These are phyloP conservation scores for Rhysida immarginata DNA, from an alignment of 1,140 invertebrate genomes.

Conservation along the genomic window DNA sequence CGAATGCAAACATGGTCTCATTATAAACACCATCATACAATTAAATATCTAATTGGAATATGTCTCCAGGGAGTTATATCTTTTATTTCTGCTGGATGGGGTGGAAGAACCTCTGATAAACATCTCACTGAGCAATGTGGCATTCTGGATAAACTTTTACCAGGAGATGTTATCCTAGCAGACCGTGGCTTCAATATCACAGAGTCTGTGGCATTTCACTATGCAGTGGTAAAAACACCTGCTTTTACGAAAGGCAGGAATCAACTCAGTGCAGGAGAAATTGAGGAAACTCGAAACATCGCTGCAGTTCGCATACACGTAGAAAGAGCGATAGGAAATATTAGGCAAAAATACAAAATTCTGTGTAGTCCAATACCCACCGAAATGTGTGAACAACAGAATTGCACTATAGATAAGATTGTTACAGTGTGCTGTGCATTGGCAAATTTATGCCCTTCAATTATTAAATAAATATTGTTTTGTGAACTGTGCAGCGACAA, in stretches of 20 bases:
- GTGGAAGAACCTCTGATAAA: slow-evolving; percentile 20
- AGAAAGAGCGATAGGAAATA: slow-evolving; percentile 18
- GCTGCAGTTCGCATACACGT: slow-evolving; percentile 21
- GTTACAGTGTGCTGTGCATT: slow-evolving; percentile 3
- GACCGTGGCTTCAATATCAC: slow-evolving; percentile 20
- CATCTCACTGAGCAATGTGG: slow-evolving; percentile 21
- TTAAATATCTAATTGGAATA: slow-evolving; percentile 23
- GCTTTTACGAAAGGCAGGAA: slow-evolving; percentile 15
- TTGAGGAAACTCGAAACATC: slow-evolving; percentile 17
- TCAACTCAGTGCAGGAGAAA: slow-evolving; percentile 14
- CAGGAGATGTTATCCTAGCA: slow-evolving; percentile 17
- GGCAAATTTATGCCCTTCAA: background rate
- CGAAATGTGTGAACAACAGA: background rate
- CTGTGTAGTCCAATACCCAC: background rate
- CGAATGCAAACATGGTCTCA: slow-evolving; percentile 14
- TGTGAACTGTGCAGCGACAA: no score
- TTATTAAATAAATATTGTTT: no score
- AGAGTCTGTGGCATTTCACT: slow-evolving; percentile 8
- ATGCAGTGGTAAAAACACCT: slow-evolving; percentile 16
- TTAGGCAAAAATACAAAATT: slow-evolving; percentile 11
- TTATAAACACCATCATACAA: slow-evolving; percentile 17
- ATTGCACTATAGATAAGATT: background rate
- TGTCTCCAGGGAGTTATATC: slow-evolving; percentile 22
- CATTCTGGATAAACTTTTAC: slow-evolving; percentile 17
- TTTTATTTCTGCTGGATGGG: slow-evolving; percentile 22